A percentile compares a stretch with the other conserved stretches of the same genome.
These are phyloP conservation scores for Tenthredo livida DNA, from an alignment of 2,888 invertebrate genomes.

Conservation along the genomic window DNA sequence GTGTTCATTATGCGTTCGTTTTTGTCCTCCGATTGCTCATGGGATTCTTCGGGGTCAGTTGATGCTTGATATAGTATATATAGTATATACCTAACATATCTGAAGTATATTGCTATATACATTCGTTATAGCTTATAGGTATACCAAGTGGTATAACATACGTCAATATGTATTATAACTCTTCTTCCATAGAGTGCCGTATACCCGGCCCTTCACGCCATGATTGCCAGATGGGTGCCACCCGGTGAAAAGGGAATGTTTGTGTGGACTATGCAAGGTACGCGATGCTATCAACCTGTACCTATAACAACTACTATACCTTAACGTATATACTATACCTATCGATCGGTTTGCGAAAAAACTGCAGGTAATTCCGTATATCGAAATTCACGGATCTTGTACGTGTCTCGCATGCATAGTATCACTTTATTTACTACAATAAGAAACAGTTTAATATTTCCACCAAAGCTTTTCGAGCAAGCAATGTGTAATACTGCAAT, in stretches of 20 bases:
- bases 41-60: slow-evolving; percentile 76
- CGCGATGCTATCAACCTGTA: neutral
- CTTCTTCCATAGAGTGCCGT: slow-evolving; percentile 80
- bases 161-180: neutral
- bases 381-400: neutral
- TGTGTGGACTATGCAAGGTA: slow-evolving; percentile 82
- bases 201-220: slow-evolving; percentile 84
- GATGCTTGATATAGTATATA: neutral
- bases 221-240: slow-evolving; percentile 88
- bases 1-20: slow-evolving; percentile 68
- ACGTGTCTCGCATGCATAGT: neutral
- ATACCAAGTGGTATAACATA: neutral
- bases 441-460: neutral
- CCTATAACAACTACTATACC: no score
- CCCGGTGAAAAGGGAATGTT: slow-evolving; percentile 89
- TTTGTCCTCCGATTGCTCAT: slow-evolving; percentile 72
- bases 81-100: no score
- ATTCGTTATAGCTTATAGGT: neutral
- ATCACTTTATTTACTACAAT: neutral
- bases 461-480: neutral
- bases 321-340: neutral
- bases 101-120: neutral
- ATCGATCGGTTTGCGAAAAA: neutral
- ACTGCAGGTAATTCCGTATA: neutral
- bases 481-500: neutral